Base-by-base conservation (phyloP, 2,113 vertebrate species). In the Tragulus kanchil region DNA sequence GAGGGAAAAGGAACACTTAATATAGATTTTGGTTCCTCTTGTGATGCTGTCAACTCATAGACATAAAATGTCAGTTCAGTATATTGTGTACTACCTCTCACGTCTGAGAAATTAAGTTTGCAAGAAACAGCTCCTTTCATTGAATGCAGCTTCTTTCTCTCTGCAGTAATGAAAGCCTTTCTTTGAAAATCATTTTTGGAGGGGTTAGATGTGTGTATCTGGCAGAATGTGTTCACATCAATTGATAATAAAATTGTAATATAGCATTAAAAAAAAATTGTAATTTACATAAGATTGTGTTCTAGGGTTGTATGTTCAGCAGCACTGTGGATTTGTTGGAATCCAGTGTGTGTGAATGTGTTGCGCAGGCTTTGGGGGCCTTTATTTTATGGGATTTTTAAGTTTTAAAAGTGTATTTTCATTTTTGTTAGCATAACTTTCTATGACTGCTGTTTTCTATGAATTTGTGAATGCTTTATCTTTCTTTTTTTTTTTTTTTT, bases 121-220 rank as follows among this genome's bases (percentile, higher is more conserved):
- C 14, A 16, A 94, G 98, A 97, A 98, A 8, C 91, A 36, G 97
- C 97, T 95, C 92, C 97, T 98, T 96, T 92, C 95, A 21, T 75
- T 91, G 96, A 95, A 90, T 92, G 97, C 92, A 83, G 95, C 78
- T 48, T 85, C 95, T 54, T 97, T 69, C 97, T 95, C 96, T 89
- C 91, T 25, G 93, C 97, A 97, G 86, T 97, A 98, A 97, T 94
- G 98, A 98, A 99, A 99, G 98, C n/a, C n/a, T n/a, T n/a, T n/a
- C n/a, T n/a, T n/a, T n/a, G n/a, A n/a, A n/a, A n/a, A 6, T 77
- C 81, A 86, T 83, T 42, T 7, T 42, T 56, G 59, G 50, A 83
- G 31, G 64, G 10, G 59, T 56, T 81, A 42, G 23, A 13, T 36
- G 26, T 86, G 17, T 67, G 26, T 73, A 11, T 26, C 36, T 56